Base-by-base conservation (phyloP, 2,113 vertebrate genomes). In the Ovibos moschatus region DNA sequence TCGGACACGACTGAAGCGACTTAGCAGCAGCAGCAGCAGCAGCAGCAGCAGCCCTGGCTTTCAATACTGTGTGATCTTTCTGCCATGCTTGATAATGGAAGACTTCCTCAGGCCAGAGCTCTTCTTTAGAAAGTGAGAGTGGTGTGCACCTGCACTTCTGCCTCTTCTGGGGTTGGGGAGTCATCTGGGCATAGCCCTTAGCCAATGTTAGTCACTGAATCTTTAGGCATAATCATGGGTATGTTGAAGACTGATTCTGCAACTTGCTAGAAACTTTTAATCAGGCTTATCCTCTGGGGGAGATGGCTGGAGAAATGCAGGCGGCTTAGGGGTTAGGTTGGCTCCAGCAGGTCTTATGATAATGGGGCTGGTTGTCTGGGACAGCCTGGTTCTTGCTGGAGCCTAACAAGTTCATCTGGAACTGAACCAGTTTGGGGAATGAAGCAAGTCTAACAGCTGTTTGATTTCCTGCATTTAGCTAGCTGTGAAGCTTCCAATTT, bases 401-500 rank as follows among this genome's bases (percentile, higher is more conserved):
- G 43, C 36, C 57, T 76, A 64, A 74, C 40, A 88, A 96, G 83
- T 91, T 93, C 94, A 89, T 87, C 60, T 95, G 95, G 96, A 96
- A 92, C 14, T 40, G 95, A 89, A 97, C 64, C 92, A 97, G 25
- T 91, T 89, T 89, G 57, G 87, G 83, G 57, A 87, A 94, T 92
- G 71, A 91, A 92, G 33, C 92, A 92, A 92, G 43, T 84, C 51
- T 97, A 97, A 91, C 74, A 97, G 93, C 95, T 98, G 92, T 96
- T 95, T 89, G 79, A 95, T 30, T 97, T 87, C 62, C 53, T 81
- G 21, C 4, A 0, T 91, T 94, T 62, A 95, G 83, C 89, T 95
- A 96, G n/a, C 71, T 95, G 15, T 51, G 87, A 91, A 89, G 45
- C 89, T 95, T 97, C 92, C 79, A 90, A 98, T 96, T 98, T 97